phyloP scores from a whole-genome alignment of 2,797 vertebrate genomes.

The Cynopterus sphinx region DNA sequence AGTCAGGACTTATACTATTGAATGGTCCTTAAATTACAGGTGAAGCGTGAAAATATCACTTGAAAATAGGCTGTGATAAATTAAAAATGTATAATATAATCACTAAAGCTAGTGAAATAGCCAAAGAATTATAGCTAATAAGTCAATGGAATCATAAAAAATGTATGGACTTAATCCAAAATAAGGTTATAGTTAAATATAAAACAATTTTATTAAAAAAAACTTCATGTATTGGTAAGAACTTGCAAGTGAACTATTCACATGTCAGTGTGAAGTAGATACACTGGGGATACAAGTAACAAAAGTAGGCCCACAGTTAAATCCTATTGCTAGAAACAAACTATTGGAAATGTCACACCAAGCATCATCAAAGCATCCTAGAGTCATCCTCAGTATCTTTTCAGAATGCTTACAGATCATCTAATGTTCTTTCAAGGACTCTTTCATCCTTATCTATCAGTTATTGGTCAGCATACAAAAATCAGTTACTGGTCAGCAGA shows the following conservation, averaged over 20 bases:
- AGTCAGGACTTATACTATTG: background rate
- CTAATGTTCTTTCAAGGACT: background rate
- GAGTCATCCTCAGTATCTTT: conserved; percentile 1
- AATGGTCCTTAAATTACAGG: background rate
- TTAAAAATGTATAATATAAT: background rate
- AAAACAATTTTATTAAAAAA: background rate
- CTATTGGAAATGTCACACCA: background rate
- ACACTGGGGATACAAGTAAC: background rate
- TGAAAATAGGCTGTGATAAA: background rate
- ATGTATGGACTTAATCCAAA: background rate
- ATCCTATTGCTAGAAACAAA: background rate
- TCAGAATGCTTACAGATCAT: background rate
- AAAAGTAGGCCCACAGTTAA: background rate
- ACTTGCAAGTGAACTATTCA: conserved; percentile 24
- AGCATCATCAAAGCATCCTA: background rate
- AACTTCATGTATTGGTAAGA: background rate
- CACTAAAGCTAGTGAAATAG: background rate
- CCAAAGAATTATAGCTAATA: background rate
- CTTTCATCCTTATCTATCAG: background rate
- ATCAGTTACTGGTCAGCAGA: background rate
- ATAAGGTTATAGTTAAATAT: background rate
- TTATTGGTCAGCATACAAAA: background rate
- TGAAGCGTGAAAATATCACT: background rate
- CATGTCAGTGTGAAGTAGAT: background rate
- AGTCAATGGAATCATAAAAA: background rate